phyloP scores from a whole-genome alignment of 2,888 invertebrate genomes.

The Seladonia tumulorum region DNA sequence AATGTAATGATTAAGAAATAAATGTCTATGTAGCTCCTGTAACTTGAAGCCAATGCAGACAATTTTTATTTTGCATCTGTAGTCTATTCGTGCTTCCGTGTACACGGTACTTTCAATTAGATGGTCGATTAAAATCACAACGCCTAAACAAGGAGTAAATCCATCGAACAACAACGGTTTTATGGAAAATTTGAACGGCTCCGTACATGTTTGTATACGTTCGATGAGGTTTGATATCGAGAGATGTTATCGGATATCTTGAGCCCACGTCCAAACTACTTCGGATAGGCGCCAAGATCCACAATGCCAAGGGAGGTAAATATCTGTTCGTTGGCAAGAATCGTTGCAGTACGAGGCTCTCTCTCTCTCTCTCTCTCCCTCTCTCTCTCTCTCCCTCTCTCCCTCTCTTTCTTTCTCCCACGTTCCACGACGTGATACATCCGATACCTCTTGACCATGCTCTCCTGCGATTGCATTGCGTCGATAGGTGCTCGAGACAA shows the following conservation, averaged over 20 bases:
- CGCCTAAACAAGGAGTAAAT: not conserved
- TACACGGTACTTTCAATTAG: too few relatives aligned
- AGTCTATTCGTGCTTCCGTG: too few relatives aligned
- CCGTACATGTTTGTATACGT: not conserved
- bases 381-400: not conserved
- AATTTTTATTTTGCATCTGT: too few relatives aligned
- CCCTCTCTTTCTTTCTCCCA: too few relatives aligned
- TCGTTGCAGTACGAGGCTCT: not conserved
- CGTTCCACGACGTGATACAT: not conserved
- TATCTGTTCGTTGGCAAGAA: conserved; percentile 35
- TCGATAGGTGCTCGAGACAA: conserved; percentile 10
- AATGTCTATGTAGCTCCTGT: too few relatives aligned
- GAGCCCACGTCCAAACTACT: conserved; percentile 13
- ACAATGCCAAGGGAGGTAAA: conserved; percentile 22
- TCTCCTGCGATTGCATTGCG: not conserved
- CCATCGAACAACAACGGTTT: not conserved
- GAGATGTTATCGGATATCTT: not conserved
- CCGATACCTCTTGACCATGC: conserved; percentile 1
- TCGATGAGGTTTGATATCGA: not conserved
- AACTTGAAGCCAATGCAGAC: not conserved
- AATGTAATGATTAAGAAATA: too few relatives aligned
- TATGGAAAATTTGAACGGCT: not conserved
- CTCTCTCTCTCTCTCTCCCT: not conserved
- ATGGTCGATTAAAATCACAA: too few relatives aligned
- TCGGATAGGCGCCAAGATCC: conserved; percentile 33